Base-by-base conservation (phyloP, 1,140 invertebrate genomes). In the Drosophila navojoa region DNA sequence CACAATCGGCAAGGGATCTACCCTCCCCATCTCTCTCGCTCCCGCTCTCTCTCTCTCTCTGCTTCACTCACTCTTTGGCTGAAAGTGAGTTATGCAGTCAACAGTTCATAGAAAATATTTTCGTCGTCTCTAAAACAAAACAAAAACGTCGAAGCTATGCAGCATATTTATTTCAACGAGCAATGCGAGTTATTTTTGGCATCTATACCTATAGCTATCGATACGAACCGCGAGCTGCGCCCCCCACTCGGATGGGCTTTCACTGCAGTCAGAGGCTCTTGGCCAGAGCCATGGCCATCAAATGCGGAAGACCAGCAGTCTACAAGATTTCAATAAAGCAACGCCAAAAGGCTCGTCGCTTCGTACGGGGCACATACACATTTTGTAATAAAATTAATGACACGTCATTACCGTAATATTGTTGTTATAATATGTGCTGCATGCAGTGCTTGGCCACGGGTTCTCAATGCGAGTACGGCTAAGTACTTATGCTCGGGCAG, bases 321-420 rank as follows among this genome's bases (percentile, higher is more conserved):
- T 77, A 45, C 22, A 55, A 77, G 84, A 82, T 79, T 87, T 86
- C 84, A 87, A 87, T 89, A 73, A 89, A 64, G 38, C 77, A 80
- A 67, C 85, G 85, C 79, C 85, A 72, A 77, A 45, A 58, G 55
- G 55, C 55, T 58, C 22, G 4, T 40, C 38, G 16, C 6, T 35
- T 47, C 47, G 52, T 38, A 32, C 13, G 44, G 19, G 16, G 49
- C 77, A 91, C 71, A 84, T 78, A 76, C 74, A 79, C 72, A 81
- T 84, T 89, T 89, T 91, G 76, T 90, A 91, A 91, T 91, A 90
- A 91, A 91, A 91, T 91, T 91, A 91, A 91, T 91, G 90, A 90
- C 80, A 91, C 82, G 77, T 90, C 90, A 91, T 91, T 91, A 91
- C 77, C 71, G 80, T 91, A 90, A 91, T 91, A 91, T 90, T 91